A percentile compares a stretch with the other conserved stretches of the same genome.
phyloP scores from a whole-genome alignment of 1,140 invertebrate species.

The Hermetia illucens region DNA sequence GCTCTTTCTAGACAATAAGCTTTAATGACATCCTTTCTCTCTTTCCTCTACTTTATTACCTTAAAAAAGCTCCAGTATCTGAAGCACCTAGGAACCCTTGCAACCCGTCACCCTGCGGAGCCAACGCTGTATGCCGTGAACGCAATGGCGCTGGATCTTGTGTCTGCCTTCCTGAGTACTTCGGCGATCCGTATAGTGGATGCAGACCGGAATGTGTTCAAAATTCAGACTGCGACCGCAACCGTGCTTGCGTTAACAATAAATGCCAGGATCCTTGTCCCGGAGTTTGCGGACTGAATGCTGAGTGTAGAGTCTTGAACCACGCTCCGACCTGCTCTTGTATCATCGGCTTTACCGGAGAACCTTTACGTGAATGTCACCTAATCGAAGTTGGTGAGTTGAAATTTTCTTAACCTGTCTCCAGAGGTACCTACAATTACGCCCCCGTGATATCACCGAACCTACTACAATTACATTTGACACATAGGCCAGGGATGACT shows the following conservation, averaged over 20 bases:
- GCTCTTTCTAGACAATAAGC: too few species aligned
- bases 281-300: constrained; percentile 50
- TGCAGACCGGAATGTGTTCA: constrained; percentile 60
- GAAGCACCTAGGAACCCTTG: constrained; percentile 41
- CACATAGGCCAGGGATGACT: constrained; percentile 35
- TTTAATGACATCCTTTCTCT: too few species aligned
- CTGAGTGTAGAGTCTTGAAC: constrained; percentile 49
- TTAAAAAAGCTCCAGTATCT: constrained; percentile 22
- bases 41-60: too few species aligned
- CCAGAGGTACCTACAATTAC: too few species aligned
- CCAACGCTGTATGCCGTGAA: constrained; percentile 63
- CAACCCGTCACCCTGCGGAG: constrained; percentile 63
- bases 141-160: constrained; percentile 63
- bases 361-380: constrained; percentile 38
- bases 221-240: constrained; percentile 48
- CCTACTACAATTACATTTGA: too few species aligned
- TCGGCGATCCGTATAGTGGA: constrained; percentile 59
- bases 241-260: constrained; percentile 50
- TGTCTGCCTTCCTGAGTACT: constrained; percentile 53
- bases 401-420: not conserved
- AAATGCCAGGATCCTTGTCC: constrained; percentile 58
- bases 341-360: constrained; percentile 55
- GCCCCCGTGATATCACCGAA: constrained; percentile 34
- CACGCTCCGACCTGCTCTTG: constrained; percentile 65
- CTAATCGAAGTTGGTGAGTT: constrained; percentile 15